Conservation (phyloP, 2,113 vertebrate species). For the Willisornis vidua region DNA sequence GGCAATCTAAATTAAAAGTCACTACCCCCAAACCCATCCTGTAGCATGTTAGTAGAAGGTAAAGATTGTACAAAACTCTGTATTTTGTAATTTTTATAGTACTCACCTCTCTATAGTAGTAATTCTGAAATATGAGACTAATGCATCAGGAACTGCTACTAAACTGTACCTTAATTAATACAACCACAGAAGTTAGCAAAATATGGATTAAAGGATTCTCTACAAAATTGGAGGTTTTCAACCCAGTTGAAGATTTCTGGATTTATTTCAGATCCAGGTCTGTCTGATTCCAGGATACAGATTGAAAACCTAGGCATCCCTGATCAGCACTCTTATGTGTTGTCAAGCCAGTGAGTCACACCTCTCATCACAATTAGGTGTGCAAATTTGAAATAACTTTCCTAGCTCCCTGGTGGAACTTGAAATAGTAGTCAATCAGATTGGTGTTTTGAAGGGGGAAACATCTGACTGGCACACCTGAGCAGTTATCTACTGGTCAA, state of each 20-base stretch:
- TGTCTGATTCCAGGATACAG: background rate
- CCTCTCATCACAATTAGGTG: background rate
- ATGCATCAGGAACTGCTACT: background rate
- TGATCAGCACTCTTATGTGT: background rate
- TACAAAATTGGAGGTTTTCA: background rate
- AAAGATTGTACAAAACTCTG: background rate
- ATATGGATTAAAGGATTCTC: background rate
- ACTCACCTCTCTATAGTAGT: background rate
- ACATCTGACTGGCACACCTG: background rate
- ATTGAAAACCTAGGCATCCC: background rate
- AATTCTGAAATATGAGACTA: background rate
- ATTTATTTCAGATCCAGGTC: background rate
- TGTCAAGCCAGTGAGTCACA: background rate
- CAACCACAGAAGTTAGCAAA: background rate
- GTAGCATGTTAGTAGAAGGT: background rate
- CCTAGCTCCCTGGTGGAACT: background rate
- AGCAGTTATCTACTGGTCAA: background rate
- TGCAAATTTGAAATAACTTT: background rate
- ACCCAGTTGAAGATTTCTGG: background rate
- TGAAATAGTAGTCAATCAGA: background rate
- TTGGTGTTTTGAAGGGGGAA: background rate
- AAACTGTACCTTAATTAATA: background rate
- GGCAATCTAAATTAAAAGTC: background rate
- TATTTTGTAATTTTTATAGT: background rate
- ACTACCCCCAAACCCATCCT: background rate